Conservation (phyloP, 2,797 vertebrate species). For the Acanthiza pusilla region DNA sequence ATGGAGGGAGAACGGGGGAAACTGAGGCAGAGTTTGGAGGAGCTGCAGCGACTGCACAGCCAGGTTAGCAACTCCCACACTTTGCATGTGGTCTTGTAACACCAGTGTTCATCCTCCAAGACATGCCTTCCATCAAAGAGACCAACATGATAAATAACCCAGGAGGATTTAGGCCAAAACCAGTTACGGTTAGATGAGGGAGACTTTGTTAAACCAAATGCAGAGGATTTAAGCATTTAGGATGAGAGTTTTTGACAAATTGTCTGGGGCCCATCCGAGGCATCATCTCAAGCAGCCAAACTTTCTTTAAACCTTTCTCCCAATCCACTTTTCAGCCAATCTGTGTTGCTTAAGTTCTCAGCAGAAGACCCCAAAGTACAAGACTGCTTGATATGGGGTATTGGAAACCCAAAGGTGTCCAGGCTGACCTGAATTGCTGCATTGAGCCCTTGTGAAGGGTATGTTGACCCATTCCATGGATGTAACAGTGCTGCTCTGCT, state of each 20-base stretch:
- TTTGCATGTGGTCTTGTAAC: neutral
- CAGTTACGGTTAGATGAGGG: neutral
- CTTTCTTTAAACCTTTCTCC: neutral
- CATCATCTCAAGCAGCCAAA: neutral
- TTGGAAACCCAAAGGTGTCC: neutral
- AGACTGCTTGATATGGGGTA: neutral
- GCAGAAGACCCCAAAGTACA: neutral
- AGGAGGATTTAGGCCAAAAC: neutral
- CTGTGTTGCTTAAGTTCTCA: neutral
- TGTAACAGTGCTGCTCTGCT: neutral
- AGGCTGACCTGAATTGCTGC: neutral
- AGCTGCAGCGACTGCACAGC: slow-evolving; percentile 88
- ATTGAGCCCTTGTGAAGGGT: neutral
- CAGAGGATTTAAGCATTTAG: neutral
- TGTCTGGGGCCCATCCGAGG: neutral
- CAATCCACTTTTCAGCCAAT: neutral
- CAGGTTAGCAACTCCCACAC: slow-evolving; percentile 78
- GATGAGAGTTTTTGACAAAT: neutral
- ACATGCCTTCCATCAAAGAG: neutral
- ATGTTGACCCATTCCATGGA: neutral
- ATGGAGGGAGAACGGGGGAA: slow-evolving; percentile 88
- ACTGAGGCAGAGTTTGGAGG: slow-evolving; percentile 81
- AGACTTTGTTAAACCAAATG: neutral
- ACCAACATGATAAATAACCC: neutral
- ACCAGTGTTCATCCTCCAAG: neutral